phyloP scores from a whole-genome alignment of 1,140 invertebrate genomes.

The Odontomachus brunneus region DNA sequence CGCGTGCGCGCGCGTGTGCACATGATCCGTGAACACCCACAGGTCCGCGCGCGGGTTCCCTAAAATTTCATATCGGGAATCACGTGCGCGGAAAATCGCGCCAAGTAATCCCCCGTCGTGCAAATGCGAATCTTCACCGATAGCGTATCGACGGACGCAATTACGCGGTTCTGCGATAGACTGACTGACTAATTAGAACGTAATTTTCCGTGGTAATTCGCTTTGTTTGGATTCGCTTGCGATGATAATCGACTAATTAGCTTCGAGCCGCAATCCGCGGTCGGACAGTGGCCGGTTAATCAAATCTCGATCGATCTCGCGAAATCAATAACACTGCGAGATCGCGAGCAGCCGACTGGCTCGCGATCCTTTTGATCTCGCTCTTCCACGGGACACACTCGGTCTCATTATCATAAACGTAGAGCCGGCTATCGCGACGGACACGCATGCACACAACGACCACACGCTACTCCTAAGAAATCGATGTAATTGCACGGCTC shows the following conservation, averaged over 20 bases:
- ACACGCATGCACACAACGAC: conserved; percentile 29
- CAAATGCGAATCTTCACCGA: not conserved
- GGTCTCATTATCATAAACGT: conserved; percentile 51
- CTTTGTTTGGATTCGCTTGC: not conserved
- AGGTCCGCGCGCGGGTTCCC: not conserved
- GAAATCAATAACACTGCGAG: not conserved
- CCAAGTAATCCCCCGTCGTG: conserved; percentile 4
- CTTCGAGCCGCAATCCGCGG: not conserved
- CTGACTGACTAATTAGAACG: not conserved
- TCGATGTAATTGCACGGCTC: conserved; percentile 46
- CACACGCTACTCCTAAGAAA: conserved; percentile 34
- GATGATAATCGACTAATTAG: not conserved
- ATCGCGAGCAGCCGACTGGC: not conserved
- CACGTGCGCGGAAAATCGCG: conserved; percentile 8
- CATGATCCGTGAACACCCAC: conserved; percentile 9
- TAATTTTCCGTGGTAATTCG: not conserved
- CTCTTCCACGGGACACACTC: conserved; percentile 26
- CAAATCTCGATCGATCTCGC: conserved; percentile 10
- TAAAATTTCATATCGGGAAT: conserved; percentile 39
- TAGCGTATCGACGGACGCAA: not conserved
- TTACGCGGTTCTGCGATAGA: not conserved
- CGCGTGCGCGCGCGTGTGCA: conserved; percentile 1
- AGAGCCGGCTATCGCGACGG: conserved; percentile 15
- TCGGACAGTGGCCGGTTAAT: not conserved
- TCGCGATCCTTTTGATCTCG: not conserved